Evolutionary conservation across 1,140 invertebrate genomes (phyloP).

Genomic region (Calliopsis andreniformis): DNA sequence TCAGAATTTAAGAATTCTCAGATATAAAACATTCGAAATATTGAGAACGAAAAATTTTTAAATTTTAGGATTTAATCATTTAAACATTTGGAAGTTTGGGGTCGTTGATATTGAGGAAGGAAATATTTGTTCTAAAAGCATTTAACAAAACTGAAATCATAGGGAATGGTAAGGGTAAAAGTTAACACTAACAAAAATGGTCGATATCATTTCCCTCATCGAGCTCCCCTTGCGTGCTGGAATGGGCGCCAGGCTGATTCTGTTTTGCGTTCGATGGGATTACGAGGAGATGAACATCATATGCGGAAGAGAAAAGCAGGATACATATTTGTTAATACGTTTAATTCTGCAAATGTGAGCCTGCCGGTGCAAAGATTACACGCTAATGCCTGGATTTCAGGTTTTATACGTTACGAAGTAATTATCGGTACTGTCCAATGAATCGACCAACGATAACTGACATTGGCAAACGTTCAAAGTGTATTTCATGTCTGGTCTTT

Average conservation of each 20-base stretch:
- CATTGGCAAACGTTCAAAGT: neutral
- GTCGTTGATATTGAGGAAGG: too few species aligned
- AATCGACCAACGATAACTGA: neutral
- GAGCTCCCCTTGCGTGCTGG: slow-evolving; percentile 20
- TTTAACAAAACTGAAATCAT: too few species aligned
- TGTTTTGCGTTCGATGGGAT: neutral
- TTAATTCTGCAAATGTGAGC: slow-evolving; percentile 3
- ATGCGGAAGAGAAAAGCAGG: neutral
- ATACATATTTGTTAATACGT: slow-evolving; percentile 4
- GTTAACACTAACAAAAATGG: too few species aligned
- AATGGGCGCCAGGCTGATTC: slow-evolving; percentile 21
- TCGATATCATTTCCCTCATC: slow-evolving; percentile 60
- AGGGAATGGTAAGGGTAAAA: too few species aligned
- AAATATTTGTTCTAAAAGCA: too few species aligned
- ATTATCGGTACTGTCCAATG: neutral
- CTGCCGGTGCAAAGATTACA: slow-evolving; percentile 3
- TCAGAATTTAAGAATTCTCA: too few species aligned
- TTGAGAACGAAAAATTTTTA: too few species aligned
- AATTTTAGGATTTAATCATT: too few species aligned
- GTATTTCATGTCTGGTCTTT: neutral
- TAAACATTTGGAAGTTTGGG: too few species aligned
- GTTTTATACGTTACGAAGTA: slow-evolving; percentile 1
- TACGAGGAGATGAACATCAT: neutral
- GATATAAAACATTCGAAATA: too few species aligned
- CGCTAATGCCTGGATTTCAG: slow-evolving; percentile 1